phyloP scores from a whole-genome alignment of 2,797 vertebrate genomes.

The Orientallactaga sibirica region DNA sequence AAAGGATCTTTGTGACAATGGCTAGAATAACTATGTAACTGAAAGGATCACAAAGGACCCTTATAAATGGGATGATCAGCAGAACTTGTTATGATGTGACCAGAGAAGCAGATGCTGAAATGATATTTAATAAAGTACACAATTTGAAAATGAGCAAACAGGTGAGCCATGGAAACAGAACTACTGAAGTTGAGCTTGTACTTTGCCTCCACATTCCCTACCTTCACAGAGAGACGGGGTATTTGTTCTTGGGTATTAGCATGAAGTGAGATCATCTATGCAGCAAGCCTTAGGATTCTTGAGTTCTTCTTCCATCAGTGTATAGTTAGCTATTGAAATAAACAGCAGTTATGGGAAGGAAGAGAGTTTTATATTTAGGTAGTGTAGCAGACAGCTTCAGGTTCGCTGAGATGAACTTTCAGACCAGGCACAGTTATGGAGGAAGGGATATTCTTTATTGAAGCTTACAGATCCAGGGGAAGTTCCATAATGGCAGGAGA shows the following conservation, averaged over 20 bases:
- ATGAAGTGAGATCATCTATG: neutral
- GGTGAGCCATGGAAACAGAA: neutral
- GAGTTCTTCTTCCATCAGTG: too few relatives aligned
- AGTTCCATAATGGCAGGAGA: too few relatives aligned
- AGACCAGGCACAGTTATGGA: too few relatives aligned
- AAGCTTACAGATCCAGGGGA: too few relatives aligned
- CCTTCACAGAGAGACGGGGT: neutral
- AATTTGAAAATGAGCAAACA: neutral
- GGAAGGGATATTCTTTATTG: too few relatives aligned
- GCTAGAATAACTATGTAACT: neutral
- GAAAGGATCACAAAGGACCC: neutral
- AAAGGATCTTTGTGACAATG: neutral
- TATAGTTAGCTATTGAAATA: too few relatives aligned
- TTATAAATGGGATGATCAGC: neutral
- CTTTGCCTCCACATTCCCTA: neutral
- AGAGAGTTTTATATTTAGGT: too few relatives aligned
- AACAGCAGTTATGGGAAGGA: too few relatives aligned
- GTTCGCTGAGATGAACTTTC: too few relatives aligned
- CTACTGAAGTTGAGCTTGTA: neutral
- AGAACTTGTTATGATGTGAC: neutral
- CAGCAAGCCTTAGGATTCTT: too few relatives aligned
- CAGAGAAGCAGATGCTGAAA: neutral
- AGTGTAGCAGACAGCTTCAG: too few relatives aligned
- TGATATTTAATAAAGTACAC: neutral
- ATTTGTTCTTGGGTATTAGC: too few relatives aligned